Evolutionary conservation across 2,113 vertebrate species (phyloP), one percentile per base, ranked within the genome.

Genomic region (Vimba vimba): DNA sequence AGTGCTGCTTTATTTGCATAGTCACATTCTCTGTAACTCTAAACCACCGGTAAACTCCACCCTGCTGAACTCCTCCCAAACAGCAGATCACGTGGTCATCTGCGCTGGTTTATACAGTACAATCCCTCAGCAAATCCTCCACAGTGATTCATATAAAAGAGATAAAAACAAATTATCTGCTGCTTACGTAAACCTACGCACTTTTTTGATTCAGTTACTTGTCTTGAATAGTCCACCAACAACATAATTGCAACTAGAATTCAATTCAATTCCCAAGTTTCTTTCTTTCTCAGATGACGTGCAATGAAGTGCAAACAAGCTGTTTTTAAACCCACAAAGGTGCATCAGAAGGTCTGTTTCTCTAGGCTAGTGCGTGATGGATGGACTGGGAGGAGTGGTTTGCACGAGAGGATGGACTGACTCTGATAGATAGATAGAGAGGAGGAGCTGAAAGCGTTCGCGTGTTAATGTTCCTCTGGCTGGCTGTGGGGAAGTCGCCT

Each of bases 1-100:
- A 30, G 30, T 60, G 82, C 8, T 36, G 71, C 43, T 80, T 62
- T 33, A 85, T 87, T 87, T 87, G 78, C 86, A 87, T 81, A 39
- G 68, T 43, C 25, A 7, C 33, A 45, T 36, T 87, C 79, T 78
- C 45, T 30, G 82, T 78, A 87, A 87, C 64, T 73, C 30, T 68
- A 66, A 79, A 73, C 23, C 21, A 69, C 33, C 6, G 10, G 55
- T 21, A 73, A 69, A 23, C 78, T 69, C 36, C 50, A 69, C 78
- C 83, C 79, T 30, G n/a, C 17, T 84, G 43, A 79, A 73, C 27
- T 59, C 23, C 13, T 10, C 27, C 27, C 50, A 45, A 23, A 33
- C 36, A 68, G 12, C 21, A 79, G 30, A 7, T 78, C 57, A 84
- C 50, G 13, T 33, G 4, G 33, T 33, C 33, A 4, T 39, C 45